Evolutionary conservation across 2,888 invertebrate species (phyloP), one percentile per base, ranked within the genome.

Genomic region (Aphidius colemani): DNA sequence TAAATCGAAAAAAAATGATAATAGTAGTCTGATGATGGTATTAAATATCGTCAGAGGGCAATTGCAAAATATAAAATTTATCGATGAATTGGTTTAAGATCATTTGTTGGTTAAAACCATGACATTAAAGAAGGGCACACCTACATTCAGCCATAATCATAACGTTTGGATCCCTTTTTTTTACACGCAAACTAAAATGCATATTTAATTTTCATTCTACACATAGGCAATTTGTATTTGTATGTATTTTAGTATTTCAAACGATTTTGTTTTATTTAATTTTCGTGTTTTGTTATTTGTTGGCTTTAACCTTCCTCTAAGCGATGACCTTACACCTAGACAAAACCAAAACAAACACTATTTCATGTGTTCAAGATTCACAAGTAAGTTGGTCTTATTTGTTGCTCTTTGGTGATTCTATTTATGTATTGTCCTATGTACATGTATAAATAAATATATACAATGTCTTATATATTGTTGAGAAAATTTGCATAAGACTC

Each of bases 101-200:
- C 44, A n/a, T 13, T 57, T 61, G 43, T 61, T 61, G 58, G 61
- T 65, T 63, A 64, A 59, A 67, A 64, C 65, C 70, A 67, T 70
- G 70, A 70, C 70, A 70, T 70, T 70, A 70, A 70, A 64, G 65
- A 64, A 30, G 69, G 70, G 65, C 69, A 69, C 69, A 69, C 70
- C 69, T 69, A 67, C 64, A 70, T 69, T 66, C 68, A 65, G 70
- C 66, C 70, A 69, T 68, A 70, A 69, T 64, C 67, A 67, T 67
- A 70, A 67, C 68, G 68, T 48, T 57, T 53, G 61, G 64, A 68
- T 69, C 69, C 63, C 67, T 70, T 70, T 68, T 57, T 57, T 57
- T 39, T 48, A 64, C 68, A 70, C 70, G 70, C 65, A 66, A 70
- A 65, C 30, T 30, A 30, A 30, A 30, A 30, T 30, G 30, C 3